A percentile compares a stretch with the other conserved stretches of the same genome.
Evolutionary conservation across 2,113 vertebrate species (phyloP).

Genomic region (Nyctereutes procyonoides): DNA sequence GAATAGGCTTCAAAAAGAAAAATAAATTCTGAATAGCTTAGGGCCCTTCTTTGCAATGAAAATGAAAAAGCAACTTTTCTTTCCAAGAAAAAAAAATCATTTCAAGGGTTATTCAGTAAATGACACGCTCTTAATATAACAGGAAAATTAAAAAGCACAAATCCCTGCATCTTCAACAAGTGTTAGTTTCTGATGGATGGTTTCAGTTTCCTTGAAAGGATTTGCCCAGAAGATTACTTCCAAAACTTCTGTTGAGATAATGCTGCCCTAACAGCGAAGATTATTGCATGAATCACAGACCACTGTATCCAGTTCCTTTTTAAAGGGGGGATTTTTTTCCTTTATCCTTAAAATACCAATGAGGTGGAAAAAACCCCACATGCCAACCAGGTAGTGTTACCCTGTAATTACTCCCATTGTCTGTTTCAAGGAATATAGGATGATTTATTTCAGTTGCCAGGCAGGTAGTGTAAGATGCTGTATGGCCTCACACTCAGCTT

Average conservation of each 20-base stretch:
- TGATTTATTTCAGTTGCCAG: background rate
- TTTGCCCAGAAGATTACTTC: background rate
- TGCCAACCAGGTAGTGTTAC: background rate
- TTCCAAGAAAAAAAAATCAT: slow-evolving; percentile 66
- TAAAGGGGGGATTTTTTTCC: background rate
- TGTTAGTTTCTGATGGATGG: slow-evolving; percentile 63
- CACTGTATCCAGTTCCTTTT: background rate
- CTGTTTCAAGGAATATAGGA: background rate
- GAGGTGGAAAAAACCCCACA: background rate
- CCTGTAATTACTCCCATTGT: background rate
- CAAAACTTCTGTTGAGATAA: background rate
- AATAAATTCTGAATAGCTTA: background rate
- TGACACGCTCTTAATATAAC: slow-evolving; percentile 74
- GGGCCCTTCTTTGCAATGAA: slow-evolving; percentile 4
- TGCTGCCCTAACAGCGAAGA: background rate
- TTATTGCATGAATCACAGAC: background rate
- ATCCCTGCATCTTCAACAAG: slow-evolving; percentile 72
- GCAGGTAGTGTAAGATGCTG: slow-evolving; percentile 6
- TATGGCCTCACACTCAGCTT: background rate
- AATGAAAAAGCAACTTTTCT: slow-evolving; percentile 40
- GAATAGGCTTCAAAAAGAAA: background rate
- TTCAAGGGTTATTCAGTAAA: slow-evolving; percentile 57
- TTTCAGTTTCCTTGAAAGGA: slow-evolving; percentile 79
- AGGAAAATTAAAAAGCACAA: slow-evolving; percentile 82
- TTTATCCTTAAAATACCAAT: background rate